Evolutionary conservation across 2,888 invertebrate species (phyloP).

Genomic region (Papilio demoleus): DNA sequence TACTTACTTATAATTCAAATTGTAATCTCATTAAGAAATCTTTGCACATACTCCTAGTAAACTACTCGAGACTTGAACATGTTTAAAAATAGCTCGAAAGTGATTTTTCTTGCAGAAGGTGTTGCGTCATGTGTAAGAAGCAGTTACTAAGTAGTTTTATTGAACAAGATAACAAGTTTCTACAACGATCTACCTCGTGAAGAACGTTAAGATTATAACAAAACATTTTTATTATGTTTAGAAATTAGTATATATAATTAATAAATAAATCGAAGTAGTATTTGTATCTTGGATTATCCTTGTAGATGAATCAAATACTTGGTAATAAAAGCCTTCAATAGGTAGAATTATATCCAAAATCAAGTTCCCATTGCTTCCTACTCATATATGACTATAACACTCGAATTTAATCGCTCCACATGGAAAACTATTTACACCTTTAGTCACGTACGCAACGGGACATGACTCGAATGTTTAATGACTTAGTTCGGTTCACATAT

Average conservation of each 20-base stretch:
- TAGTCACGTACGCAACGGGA: slow-evolving; percentile 6
- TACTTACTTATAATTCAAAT: no score
- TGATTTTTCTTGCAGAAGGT: slow-evolving; percentile 47
- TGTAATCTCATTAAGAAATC: slow-evolving; percentile 44
- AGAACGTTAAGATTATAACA: neutral
- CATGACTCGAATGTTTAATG: neutral
- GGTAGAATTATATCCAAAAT: neutral
- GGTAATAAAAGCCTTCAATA: neutral
- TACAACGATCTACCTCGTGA: slow-evolving; percentile 25
- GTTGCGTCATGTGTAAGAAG: slow-evolving; percentile 44
- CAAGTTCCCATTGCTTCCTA: neutral
- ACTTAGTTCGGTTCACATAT: neutral
- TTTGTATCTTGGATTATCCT: no score
- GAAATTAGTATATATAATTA: no score
- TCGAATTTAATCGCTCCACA: neutral
- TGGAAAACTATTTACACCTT: slow-evolving; percentile 9
- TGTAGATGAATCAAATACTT: no score
- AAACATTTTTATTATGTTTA: neutral
- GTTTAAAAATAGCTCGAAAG: slow-evolving; percentile 51
- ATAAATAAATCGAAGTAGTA: no score
- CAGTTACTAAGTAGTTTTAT: slow-evolving; percentile 47
- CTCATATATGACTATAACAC: neutral
- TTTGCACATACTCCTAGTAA: slow-evolving; percentile 52
- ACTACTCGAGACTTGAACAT: slow-evolving; percentile 49
- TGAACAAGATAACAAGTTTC: slow-evolving; percentile 42